A percentile compares a stretch with the other conserved stretches of the same genome.
Evolutionary conservation across 2,113 vertebrate genomes (phyloP).

Genomic region (Camelus dromedarius): DNA sequence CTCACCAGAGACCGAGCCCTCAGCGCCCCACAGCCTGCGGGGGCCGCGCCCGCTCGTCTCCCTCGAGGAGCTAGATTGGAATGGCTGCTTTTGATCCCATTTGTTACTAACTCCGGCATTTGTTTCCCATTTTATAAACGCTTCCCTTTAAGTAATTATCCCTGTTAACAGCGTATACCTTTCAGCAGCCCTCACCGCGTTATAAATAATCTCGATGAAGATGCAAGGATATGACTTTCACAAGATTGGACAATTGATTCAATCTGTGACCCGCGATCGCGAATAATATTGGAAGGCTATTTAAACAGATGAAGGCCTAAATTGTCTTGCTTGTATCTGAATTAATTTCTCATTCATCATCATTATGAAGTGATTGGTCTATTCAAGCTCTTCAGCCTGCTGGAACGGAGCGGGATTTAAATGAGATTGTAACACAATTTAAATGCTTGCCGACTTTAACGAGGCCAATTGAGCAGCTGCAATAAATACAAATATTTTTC

Average conservation of each 20-base stretch:
- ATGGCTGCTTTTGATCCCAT: constrained; percentile 81
- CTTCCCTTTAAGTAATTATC: constrained; percentile 90
- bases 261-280: constrained; percentile 97
- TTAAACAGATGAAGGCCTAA: constrained; percentile 99
- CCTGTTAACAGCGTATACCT: constrained; percentile 88
- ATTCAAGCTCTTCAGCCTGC: constrained; percentile 95
- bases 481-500: constrained; percentile 93
- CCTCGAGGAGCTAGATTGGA: constrained; percentile 56
- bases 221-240: constrained; percentile 96
- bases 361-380: constrained; percentile 97
- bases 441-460: constrained; percentile 91
- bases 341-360: constrained; percentile 99
- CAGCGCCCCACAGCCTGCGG: not conserved
- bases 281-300: constrained; percentile 98
- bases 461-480: constrained; percentile 91
- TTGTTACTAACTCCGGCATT: constrained; percentile 86
- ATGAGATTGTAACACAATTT: constrained; percentile 98
- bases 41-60: not conserved
- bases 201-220: constrained; percentile 99
- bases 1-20: not conserved
- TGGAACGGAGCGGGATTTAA: constrained; percentile 94
- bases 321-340: constrained; percentile 99
- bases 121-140: constrained; percentile 88
- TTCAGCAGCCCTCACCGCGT: constrained; percentile 85
- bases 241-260: constrained; percentile 98